Percentiles rank a stretch among this genome's conserved stretches.
Conservation (phyloP, 2,888 invertebrate species). For the Limulus polyphemus region DNA sequence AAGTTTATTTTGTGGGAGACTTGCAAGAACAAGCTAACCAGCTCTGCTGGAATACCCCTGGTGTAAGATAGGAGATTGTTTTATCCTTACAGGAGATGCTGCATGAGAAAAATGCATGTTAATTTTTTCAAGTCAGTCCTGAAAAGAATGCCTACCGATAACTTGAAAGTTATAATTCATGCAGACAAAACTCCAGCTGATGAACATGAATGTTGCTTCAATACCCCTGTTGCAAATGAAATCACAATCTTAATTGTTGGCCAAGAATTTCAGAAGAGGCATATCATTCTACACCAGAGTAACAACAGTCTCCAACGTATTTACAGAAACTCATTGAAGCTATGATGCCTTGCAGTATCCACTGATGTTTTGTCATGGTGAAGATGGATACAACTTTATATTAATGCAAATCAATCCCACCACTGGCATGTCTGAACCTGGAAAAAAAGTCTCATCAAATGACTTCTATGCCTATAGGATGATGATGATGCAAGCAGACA, state of each 20-base stretch:
- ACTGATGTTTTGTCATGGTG: conserved; percentile 25
- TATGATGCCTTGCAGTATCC: conserved; percentile 29
- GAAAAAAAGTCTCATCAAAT: too few species aligned
- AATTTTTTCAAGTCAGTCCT: conserved; percentile 10
- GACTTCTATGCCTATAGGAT: conserved; percentile 7
- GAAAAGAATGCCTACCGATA: conserved; percentile 16
- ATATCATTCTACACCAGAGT: conserved; percentile 20
- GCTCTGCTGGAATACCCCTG: background rate
- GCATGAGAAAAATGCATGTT: conserved; percentile 5
- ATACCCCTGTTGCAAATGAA: conserved; percentile 23
- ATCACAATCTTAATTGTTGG: conserved; percentile 27
- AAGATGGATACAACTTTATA: conserved; percentile 22
- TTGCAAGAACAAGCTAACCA: too few species aligned
- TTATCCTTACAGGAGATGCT: conserved; percentile 2
- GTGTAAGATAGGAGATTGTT: conserved; percentile 1
- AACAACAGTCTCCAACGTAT: conserved; percentile 13
- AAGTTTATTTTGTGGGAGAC: conserved; percentile 18
- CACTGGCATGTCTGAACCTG: too few species aligned
- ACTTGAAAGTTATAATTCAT: conserved; percentile 12
- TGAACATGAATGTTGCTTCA: conserved; percentile 21
- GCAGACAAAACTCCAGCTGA: conserved; percentile 14
- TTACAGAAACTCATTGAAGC: conserved; percentile 12
- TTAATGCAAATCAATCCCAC: too few species aligned
- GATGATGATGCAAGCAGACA: conserved; percentile 10
- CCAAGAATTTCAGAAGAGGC: conserved; percentile 14